These are phyloP conservation scores for Gavia stellata DNA, from an alignment of 2,113 vertebrate genomes.

Conservation along the genomic window DNA sequence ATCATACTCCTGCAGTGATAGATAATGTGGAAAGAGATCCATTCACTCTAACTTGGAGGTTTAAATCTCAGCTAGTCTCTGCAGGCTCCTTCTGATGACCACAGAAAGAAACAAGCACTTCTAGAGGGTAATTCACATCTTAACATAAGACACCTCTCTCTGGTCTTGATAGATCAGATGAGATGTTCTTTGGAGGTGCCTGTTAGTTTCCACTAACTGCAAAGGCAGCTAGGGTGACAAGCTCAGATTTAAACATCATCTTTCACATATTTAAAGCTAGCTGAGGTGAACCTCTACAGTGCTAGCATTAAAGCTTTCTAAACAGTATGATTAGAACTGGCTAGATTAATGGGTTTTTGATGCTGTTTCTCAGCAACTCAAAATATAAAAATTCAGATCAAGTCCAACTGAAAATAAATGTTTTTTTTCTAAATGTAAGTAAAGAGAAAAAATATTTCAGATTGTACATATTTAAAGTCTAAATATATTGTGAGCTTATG, in stretches of 20 bases:
- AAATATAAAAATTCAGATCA: not conserved
- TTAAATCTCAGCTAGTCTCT: not conserved
- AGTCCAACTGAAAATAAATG: fast-evolving
- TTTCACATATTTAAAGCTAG: not conserved
- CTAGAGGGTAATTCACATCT: not conserved
- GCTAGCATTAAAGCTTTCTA: not conserved
- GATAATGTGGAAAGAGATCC: not conserved
- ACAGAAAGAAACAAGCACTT: not conserved
- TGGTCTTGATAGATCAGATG: not conserved
- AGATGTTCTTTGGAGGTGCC: not conserved
- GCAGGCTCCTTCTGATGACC: not conserved
- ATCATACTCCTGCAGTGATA: not conserved
- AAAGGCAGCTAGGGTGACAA: not conserved
- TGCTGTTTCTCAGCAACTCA: not conserved
- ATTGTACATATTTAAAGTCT: not conserved
- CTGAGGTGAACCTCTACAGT: not conserved
- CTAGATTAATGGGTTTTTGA: not conserved
- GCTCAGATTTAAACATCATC: not conserved
- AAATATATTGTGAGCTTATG: not conserved
- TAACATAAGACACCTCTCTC: not conserved
- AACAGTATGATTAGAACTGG: not conserved
- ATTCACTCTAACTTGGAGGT: not conserved
- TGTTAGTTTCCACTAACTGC: not conserved
- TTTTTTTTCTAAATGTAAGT: not conserved
- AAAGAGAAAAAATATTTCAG: not conserved